Conservation (phyloP, 1,140 invertebrate genomes). For the Oryctes rhinoceros region DNA sequence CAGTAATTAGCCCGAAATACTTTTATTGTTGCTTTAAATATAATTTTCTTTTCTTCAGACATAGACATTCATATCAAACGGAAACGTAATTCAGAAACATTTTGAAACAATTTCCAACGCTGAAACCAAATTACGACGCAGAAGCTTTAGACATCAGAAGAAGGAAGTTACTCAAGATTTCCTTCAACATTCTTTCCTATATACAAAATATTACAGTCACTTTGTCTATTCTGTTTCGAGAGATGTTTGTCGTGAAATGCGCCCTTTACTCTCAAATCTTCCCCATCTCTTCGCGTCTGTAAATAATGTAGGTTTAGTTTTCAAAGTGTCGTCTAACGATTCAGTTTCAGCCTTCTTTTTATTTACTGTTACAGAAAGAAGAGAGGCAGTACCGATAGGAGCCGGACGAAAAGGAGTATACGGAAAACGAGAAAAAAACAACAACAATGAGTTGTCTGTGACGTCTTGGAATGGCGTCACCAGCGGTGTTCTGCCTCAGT, state of each 20-base stretch:
- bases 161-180: too few relatives aligned
- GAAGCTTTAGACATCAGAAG: too few relatives aligned
- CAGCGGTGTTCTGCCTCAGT: constrained; percentile 50
- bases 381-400: constrained; percentile 10
- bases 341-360: constrained; percentile 19
- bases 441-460: constrained; percentile 38
- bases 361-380: constrained; percentile 29
- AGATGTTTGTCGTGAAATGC: not conserved
- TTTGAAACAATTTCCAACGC: too few relatives aligned
- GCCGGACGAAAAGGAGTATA: not conserved
- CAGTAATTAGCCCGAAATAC: too few relatives aligned
- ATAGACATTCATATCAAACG: too few relatives aligned
- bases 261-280: constrained; percentile 6
- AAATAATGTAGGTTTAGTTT: constrained; percentile 37
- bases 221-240: not conserved
- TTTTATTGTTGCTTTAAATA: too few relatives aligned
- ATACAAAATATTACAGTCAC: constrained; percentile 24
- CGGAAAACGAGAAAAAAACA: constrained; percentile 5
- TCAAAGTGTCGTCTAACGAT: constrained; percentile 36
- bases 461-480: constrained; percentile 48
- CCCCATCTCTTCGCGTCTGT: not conserved
- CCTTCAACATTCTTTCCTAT: not conserved
- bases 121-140: too few relatives aligned
- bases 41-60: too few relatives aligned
- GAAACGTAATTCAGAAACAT: too few relatives aligned